Evolutionary conservation across 2,888 invertebrate genomes (phyloP), one percentile per base, ranked within the genome.

Genomic region (Drosophila nr. medialis): DNA sequence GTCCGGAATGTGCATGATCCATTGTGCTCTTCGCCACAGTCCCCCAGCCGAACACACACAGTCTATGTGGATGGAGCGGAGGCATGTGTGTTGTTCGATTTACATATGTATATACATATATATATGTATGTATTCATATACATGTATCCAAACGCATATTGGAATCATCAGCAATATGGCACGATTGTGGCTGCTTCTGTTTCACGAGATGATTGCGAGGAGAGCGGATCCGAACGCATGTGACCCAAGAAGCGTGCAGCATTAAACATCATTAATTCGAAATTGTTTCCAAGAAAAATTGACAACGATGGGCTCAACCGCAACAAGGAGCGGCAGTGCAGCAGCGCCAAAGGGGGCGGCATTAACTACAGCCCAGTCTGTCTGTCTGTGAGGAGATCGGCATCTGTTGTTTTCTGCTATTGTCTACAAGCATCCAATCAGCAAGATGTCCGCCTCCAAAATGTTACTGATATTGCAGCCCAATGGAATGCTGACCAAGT

Each of bases 251-350:
- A 81, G 81, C 77, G 86, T 86, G 77, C 72, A 80, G 72, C 83
- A 80, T 80, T 83, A 71, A 80, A 80, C 83, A 83, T 83, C 72
- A 83, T 86, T 72, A 75, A 78, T 81, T 83, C 70, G 75, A 67
- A 86, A 83, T 80, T 75, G 72, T 71, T 86, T 80, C 83, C 72
- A 64, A 66, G 77, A 83, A 79, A 77, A 67, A 83, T 83, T 77
- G 82, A 83, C 86, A 86, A 72, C 68, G 77, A 70, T 62, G 77
- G 77, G 69, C 65, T 71, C 71, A 64, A 71, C 80, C 75, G 64
- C 75, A 75, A 67, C 80, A 75, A 71, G 70, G 24, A 50, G 54
- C 24, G 49, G 27, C 38, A 40, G 15, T 4, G 38, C 38, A 10
- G 32, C 27, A 55, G 13, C 13, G 42, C 15, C 32, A 48, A 48